These are phyloP conservation scores for Lasius platythorax DNA, from an alignment of 2,888 invertebrate species.

Conservation along the genomic window DNA sequence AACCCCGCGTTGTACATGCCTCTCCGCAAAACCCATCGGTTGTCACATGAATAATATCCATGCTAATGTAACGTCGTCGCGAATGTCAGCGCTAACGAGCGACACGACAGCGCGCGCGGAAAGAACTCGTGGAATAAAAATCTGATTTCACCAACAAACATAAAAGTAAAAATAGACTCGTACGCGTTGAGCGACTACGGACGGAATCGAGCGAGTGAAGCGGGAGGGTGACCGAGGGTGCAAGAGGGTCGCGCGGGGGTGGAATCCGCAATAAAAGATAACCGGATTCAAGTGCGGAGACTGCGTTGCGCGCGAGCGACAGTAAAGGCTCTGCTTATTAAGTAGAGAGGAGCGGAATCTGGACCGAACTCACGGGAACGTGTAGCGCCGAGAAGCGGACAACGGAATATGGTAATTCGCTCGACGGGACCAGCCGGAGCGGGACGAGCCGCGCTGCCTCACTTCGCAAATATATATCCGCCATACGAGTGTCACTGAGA, in stretches of 20 bases:
- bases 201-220: neutral
- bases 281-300: conserved; percentile 59
- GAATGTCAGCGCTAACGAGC: conserved; percentile 44
- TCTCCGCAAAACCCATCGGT: conserved; percentile 12
- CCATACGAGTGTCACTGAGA: conserved; percentile 63
- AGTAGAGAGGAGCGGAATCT: conserved; percentile 61
- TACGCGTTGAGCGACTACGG: conserved; percentile 9
- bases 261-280: conserved; percentile 64
- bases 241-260: conserved; percentile 3
- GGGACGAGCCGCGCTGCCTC: conserved; percentile 22
- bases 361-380: conserved; percentile 64
- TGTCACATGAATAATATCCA: conserved; percentile 38
- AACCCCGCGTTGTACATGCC: neutral
- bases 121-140: conserved; percentile 36
- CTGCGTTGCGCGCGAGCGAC: conserved; percentile 60
- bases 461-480: conserved; percentile 58
- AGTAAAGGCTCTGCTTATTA: conserved; percentile 71
- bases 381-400: conserved; percentile 43
- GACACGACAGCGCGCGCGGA: conserved; percentile 10
- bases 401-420: conserved; percentile 72
- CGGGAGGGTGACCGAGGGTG: neutral
- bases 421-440: conserved; percentile 1
- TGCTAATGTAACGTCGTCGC: conserved; percentile 38
- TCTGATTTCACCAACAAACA: conserved; percentile 33
- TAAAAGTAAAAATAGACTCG: conserved; percentile 38